Base-by-base conservation (phyloP, 2,888 invertebrate species). In the Notodonta ziczac region DNA sequence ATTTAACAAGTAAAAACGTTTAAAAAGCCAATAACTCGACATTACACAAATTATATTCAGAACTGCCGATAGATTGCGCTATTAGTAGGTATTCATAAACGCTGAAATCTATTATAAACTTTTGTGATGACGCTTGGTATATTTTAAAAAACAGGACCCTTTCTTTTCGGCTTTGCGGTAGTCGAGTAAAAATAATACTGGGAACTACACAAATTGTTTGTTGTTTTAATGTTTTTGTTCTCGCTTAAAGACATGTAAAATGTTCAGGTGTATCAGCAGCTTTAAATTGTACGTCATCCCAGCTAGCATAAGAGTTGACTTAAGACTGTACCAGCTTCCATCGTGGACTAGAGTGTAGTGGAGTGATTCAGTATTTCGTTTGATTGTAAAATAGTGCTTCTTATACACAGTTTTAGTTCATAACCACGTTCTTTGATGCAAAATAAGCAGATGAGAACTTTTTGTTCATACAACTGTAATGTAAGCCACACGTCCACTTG, bases 281-380 rank as follows among this genome's bases (percentile, higher is more conserved):
- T n/a, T 42, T 24, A 58, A 64, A 59, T 55, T 51, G 46, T 51
- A 62, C 16, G 50, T 35, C 14, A 54, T 56, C 16, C 42, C 63
- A 60, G 63, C 60, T 62, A 61, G 64, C 39, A 61, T 55, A 42
- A 51, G 48, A 55, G 58, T 55, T 72, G 63, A 62, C 67, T 62
- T 56, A 66, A 66, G 66, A 73, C 68, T 67, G 69, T 58, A 60
- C 69, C 58, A 66, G 55, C 67, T 78, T 76, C 75, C 73, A 72
- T 64, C 69, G 73, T 72, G 67, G 62, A 63, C 57, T 42, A 70
- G 52, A 59, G 58, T 57, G 63, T 67, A 70, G 64, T 72, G 65
- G 78, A 76, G 78, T 80, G 83, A 71, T 82, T 82, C 86, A 88
- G 86, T 88, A 88, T 88, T 87, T 76, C 71, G 80, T 63, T 78